Conservation (phyloP, 1,140 invertebrate species). For the Thaumatotibia leucotreta region DNA sequence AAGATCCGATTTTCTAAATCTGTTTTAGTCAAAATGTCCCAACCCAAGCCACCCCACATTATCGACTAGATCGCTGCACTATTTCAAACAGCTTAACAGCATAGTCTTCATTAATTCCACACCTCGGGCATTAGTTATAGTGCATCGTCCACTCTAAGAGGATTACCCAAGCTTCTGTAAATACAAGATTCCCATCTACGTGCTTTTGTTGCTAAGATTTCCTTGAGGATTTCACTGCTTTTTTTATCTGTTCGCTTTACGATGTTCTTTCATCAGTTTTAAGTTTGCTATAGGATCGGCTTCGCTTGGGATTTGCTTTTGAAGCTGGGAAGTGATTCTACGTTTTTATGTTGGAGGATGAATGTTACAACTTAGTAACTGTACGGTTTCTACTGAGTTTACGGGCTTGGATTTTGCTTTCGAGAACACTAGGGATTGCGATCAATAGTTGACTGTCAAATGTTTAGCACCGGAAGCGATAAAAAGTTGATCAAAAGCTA, state of each 20-base stretch:
- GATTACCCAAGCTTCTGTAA: constrained; percentile 10
- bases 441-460: not conserved
- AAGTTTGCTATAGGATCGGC: constrained; percentile 1
- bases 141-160: constrained; percentile 8
- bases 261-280: constrained; percentile 12
- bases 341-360: not conserved
- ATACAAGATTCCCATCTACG: constrained; percentile 2
- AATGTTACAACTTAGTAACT: not conserved
- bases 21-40: no score
- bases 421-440: not conserved
- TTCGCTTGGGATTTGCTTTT: not conserved
- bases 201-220: constrained; percentile 8
- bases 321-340: not conserved
- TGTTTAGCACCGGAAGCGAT: no score
- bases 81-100: not conserved
- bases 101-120: constrained; percentile 8
- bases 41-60: not conserved
- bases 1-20: no score
- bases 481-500: no score
- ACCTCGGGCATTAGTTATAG: constrained; percentile 6
- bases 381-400: not conserved
- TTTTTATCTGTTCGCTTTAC: constrained; percentile 4
- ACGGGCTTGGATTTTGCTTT: not conserved
- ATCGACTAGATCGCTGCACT: not conserved
- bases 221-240: not conserved